Evolutionary conservation across 37 sponge, comb jelly and placozoan species (phyloP).

Genomic region (Theonella swinhoei): DNA sequence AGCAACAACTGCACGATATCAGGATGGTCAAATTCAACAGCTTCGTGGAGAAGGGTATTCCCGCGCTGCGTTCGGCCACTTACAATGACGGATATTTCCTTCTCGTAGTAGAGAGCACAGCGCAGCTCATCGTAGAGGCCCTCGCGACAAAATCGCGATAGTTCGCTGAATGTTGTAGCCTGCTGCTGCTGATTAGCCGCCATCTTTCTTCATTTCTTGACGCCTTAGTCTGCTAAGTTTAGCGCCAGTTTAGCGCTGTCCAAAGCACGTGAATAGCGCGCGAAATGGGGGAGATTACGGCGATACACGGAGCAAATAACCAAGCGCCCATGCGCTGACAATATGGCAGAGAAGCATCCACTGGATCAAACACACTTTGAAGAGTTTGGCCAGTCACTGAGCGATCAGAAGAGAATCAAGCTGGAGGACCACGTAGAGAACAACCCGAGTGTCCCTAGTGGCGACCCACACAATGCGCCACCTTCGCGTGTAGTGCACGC

Average conservation of each 20-base stretch:
- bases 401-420: constrained; percentile 74
- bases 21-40: constrained; percentile 69
- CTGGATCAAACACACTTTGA: constrained; percentile 34
- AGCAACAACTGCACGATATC: constrained; percentile 75
- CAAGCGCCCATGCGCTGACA: not conserved
- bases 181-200: constrained; percentile 11
- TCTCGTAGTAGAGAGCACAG: constrained; percentile 38
- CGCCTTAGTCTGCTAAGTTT: not conserved
- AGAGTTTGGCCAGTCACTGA: constrained; percentile 20
- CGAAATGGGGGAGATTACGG: not conserved
- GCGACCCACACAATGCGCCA: constrained; percentile 89
- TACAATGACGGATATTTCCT: constrained; percentile 38
- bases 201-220: constrained; percentile 25
- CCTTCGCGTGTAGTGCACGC: constrained; percentile 90
- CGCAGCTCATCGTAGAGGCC: constrained; percentile 40
- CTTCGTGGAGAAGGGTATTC: constrained; percentile 77
- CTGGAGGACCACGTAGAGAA: constrained; percentile 72
- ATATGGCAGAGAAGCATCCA: constrained; percentile 89
- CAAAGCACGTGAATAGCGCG: not conserved
- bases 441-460: constrained; percentile 1
- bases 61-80: constrained; percentile 23
- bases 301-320: not conserved
- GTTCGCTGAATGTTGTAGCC: constrained; percentile 25
- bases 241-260: not conserved
- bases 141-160: constrained; percentile 65